phyloP scores from a whole-genome alignment of 2,797 vertebrate species.

The Mormyrops attenuatus region DNA sequence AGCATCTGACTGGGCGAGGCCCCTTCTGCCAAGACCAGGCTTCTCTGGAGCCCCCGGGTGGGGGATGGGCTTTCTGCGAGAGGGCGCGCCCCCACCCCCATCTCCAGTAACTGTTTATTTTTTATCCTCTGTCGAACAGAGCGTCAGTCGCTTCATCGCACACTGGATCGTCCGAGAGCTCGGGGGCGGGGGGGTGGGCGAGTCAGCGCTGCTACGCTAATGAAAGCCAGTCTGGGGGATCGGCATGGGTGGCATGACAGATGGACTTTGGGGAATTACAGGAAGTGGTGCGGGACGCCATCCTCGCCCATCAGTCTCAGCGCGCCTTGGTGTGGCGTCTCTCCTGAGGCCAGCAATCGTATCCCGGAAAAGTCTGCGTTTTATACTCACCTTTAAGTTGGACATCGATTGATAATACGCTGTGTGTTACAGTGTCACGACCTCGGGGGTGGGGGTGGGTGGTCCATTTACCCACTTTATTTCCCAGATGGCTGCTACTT shows the following conservation, averaged over 20 bases:
- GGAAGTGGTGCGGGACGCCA: neutral
- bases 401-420: neutral
- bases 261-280: neutral
- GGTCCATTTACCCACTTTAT: neutral
- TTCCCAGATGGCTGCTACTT: slow-evolving; percentile 11
- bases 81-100: neutral
- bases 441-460: neutral
- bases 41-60: neutral
- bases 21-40: neutral
- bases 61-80: neutral
- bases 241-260: neutral
- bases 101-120: neutral
- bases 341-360: neutral
- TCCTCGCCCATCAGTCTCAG: neutral
- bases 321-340: neutral
- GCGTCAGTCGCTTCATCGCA: neutral
- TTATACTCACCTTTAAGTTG: neutral
- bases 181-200: too few species aligned
- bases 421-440: neutral
- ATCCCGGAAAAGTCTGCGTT: neutral
- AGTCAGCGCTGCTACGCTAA: neutral
- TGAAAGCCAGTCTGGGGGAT: neutral
- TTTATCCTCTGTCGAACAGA: neutral
- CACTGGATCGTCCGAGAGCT: neutral
- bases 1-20: neutral